phyloP scores from a whole-genome alignment of 2,113 vertebrate species.

The Pygathrix nemaeus region DNA sequence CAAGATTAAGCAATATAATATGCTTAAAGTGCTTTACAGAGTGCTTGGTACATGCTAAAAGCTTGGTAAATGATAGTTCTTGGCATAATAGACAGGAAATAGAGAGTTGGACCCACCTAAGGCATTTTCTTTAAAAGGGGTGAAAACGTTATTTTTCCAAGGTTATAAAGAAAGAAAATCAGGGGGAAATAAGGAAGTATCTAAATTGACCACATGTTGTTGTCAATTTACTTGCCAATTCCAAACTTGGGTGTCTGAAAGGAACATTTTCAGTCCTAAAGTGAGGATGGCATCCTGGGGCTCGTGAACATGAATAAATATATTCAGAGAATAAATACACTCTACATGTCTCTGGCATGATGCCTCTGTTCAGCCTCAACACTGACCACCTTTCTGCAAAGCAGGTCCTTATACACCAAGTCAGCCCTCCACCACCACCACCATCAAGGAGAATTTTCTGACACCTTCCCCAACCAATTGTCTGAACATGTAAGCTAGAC shows the following conservation, averaged over 20 bases:
- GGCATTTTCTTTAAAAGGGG: slow-evolving; percentile 18
- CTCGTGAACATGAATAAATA: slow-evolving; percentile 34
- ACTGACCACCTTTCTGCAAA: not conserved
- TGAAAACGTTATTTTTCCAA: slow-evolving; percentile 37
- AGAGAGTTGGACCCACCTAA: not conserved
- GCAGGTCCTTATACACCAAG: not conserved
- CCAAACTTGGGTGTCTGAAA: slow-evolving; percentile 19
- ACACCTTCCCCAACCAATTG: not conserved
- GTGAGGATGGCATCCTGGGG: not conserved
- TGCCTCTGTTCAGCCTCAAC: not conserved
- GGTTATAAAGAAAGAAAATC: slow-evolving; percentile 6
- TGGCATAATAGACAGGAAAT: not conserved
- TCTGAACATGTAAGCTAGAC: not conserved
- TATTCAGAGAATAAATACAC: slow-evolving; percentile 9
- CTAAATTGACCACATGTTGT: not conserved
- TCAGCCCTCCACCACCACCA: not conserved
- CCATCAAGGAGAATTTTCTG: not conserved
- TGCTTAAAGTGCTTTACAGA: slow-evolving; percentile 1
- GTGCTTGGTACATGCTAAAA: not conserved
- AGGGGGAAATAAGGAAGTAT: not conserved
- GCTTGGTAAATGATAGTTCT: slow-evolving; percentile 8
- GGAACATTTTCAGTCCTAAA: slow-evolving; percentile 37
- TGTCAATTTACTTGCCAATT: slow-evolving; percentile 13
- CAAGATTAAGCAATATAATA: slow-evolving; percentile 22
- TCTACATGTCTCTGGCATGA: not conserved